Evolutionary conservation across 2,797 vertebrate genomes (phyloP), one percentile per base, ranked within the genome.

Genomic region (Carapus acus): DNA sequence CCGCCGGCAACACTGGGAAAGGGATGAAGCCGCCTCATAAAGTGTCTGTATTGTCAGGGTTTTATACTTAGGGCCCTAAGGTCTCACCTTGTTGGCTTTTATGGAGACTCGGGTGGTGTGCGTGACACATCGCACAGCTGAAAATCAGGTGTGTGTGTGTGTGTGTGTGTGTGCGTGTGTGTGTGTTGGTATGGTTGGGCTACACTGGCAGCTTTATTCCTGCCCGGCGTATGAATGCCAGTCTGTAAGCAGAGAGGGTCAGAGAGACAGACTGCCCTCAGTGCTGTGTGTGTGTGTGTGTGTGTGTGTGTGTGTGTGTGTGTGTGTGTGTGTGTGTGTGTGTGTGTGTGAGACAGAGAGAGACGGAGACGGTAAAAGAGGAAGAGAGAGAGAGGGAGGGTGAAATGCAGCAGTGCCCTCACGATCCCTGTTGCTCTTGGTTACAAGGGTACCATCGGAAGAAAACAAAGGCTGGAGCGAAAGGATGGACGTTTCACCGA

Each of bases 201-300:
- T 42, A 78, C 74, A 78, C 71, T 69, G 69, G 67, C 49, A 65
- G 71, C 76, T 68, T 78, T 78, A 72, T 82, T 38, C 51, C 58
- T 18, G 34, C 6, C 27, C 31, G 9, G 53, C 41, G 49, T 43
- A 73, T 83, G 69, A 84, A 83, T 71, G 58, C 59, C 57, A 58
- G 71, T 46, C 65, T 83, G 66, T 78, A 56, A 63, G 56, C 42
- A 61, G 43, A 58, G 64, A 48, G 50, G 56, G 49, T 57, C 53
- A 58, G 27, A 43, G 48, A 71, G 52, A 79, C 67, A 78, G 63
- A 50, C 67, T 54, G 49, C 43, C 66, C 77, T 69, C 14, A 72
- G 64, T 60, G 50, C 54, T 65, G 34, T 7, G 43, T 54, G 54
- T 57, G 41, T 49, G 53, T n/a, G 48, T 51, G 19, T 21, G 17